Conservation (phyloP, 2,113 vertebrate genomes). For the Gasterosteus aculeatus region DNA sequence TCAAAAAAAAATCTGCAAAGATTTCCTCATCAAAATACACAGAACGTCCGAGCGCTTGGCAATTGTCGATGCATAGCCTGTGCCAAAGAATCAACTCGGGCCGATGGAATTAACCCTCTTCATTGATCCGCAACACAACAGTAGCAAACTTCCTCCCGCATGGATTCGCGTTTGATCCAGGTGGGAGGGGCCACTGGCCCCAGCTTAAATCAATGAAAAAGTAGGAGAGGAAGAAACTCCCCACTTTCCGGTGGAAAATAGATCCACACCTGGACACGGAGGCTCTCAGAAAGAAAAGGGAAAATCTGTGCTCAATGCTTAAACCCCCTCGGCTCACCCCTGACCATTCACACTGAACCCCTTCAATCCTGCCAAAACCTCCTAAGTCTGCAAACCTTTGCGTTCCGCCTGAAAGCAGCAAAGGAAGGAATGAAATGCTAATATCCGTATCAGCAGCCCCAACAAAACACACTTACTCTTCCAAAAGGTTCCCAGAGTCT, state of each 20-base stretch:
- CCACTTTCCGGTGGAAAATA: conserved; percentile 33
- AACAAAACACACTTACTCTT: conserved; percentile 2
- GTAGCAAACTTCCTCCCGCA: conserved; percentile 48
- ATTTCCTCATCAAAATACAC: conserved; percentile 9
- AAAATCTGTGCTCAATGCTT: conserved; percentile 26
- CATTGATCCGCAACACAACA: conserved; percentile 49
- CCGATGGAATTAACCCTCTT: conserved; percentile 37
- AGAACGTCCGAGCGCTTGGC: conserved; percentile 7
- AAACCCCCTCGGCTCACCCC: conserved; percentile 40
- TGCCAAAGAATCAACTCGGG: conserved; percentile 8
- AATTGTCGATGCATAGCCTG: background rate
- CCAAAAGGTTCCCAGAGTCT: conserved; percentile 57
- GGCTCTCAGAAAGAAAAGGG: conserved; percentile 20
- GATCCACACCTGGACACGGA: conserved; percentile 46
- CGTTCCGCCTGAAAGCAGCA: conserved; percentile 47
- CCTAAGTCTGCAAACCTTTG: conserved; percentile 73
- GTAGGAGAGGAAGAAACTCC: conserved; percentile 4
- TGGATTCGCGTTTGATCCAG: conserved; percentile 54
- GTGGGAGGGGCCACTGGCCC: conserved; percentile 54
- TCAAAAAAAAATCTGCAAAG: background rate
- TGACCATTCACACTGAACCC: conserved; percentile 52
- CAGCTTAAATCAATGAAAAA: conserved; percentile 54
- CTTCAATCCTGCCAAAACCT: conserved; percentile 61
- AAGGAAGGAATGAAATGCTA: conserved; percentile 58
- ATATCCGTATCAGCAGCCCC: conserved; percentile 47